These are phyloP conservation scores for Camponotus fellah DNA, from an alignment of 2,888 invertebrate genomes.

Conservation along the genomic window DNA sequence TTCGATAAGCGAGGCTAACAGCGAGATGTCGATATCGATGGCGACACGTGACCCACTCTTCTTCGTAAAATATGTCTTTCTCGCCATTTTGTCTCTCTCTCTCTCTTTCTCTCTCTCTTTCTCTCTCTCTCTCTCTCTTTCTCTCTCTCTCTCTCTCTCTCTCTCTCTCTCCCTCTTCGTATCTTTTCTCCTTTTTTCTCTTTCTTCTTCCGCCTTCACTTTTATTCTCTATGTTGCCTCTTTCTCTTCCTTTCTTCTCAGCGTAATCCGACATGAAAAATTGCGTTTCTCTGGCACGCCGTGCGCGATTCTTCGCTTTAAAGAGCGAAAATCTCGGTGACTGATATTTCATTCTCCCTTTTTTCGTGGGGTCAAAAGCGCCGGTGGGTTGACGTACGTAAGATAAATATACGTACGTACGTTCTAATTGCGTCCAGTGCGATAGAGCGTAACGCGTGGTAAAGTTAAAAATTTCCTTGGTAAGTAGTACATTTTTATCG, in stretches of 20 bases:
- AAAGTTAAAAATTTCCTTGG: slow-evolving; percentile 36
- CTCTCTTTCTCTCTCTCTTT: background rate
- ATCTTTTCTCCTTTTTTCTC: background rate
- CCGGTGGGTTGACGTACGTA: slow-evolving; percentile 28
- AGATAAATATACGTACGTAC: slow-evolving; percentile 60
- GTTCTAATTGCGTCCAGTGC: slow-evolving; percentile 58
- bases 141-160: slow-evolving; percentile 22
- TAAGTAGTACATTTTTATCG: slow-evolving; percentile 33
- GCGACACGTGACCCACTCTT: slow-evolving; percentile 67
- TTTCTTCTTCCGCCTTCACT: slow-evolving; percentile 25
- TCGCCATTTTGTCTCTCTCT: slow-evolving; percentile 32
- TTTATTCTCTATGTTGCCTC: slow-evolving; percentile 31
- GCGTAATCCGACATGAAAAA: slow-evolving; percentile 80
- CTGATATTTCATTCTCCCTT: slow-evolving; percentile 67
- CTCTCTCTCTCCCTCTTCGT: background rate
- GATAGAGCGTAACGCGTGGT: slow-evolving; percentile 31
- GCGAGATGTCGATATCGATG: slow-evolving; percentile 75
- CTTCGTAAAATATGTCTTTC: slow-evolving; percentile 65
- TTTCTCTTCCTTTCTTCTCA: slow-evolving; percentile 32
- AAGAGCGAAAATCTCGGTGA: slow-evolving; percentile 70
- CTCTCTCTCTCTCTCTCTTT: slow-evolving; percentile 5
- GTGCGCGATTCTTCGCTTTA: slow-evolving; percentile 68
- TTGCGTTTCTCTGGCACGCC: slow-evolving; percentile 73
- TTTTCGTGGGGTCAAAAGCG: slow-evolving; percentile 55
- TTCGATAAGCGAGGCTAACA: slow-evolving; percentile 60